Evolutionary conservation across 1,140 invertebrate species (phyloP), one percentile per base, ranked within the genome.

Genomic region (Drosophila erecta): DNA sequence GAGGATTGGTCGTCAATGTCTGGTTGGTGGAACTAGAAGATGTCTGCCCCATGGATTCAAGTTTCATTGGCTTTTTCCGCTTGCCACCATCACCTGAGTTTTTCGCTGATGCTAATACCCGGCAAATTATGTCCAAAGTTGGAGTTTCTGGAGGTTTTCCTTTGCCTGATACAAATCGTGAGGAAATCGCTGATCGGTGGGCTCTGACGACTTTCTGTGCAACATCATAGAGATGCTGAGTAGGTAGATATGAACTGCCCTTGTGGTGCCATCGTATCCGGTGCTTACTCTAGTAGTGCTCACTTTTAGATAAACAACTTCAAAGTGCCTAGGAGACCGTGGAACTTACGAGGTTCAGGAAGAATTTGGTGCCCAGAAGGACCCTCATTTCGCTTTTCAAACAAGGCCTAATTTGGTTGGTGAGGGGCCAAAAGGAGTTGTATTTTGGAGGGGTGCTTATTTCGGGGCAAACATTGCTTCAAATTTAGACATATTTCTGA

Each of bases 341-440:
- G 3, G 5, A 40, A 64, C 64, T 65, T 65, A 67, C 64, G 14
- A 51, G 27, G 3, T 22, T 65, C 1, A 65, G 4, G 1, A 47
- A 11, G 14, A 7, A 5, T 37, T 22, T 17, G 11, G 60, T n/a
- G 8, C 64, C 60, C 12, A 51, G 60, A 35, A 65, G 41, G 35
- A 12, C 5, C 46, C 64, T 65, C 64, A 67, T 67, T 10, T 4
- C 51, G 8, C 38, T 7, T 11, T 37, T 10, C 4, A 47, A 17
- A 14, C 20, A 46, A 20, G 33, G 17, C 1, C 2, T 6, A 66
- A 65, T 67, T 67, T 67, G 0, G 44, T 33, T 3, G 27, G 30
- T 3, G 5, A 2, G 3, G 3, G 27, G 30, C 60, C 60, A 14
- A 67, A 65, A 67, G 2, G 27, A 5, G 17, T 8, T 49, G n/a